Conservation (phyloP, 1,140 invertebrate genomes). For the Drosophila navojoa region DNA sequence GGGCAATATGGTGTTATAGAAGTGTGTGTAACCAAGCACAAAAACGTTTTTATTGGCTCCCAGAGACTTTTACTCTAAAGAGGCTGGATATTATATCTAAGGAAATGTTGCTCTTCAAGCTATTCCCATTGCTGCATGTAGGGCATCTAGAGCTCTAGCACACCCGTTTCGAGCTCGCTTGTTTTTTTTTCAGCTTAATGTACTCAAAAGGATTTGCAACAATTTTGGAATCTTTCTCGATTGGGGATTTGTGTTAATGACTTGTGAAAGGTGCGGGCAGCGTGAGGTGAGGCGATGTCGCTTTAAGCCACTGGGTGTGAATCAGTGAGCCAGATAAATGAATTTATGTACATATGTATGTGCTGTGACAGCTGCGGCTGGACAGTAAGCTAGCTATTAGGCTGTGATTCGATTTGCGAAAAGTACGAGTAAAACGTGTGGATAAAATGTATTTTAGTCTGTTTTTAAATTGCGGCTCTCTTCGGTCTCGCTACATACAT, state of each 20-base stretch:
- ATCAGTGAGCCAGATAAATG: constrained; percentile 30
- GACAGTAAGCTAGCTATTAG: constrained; percentile 2
- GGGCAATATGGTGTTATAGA: not conserved
- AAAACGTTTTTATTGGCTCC: not conserved
- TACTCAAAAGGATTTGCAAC: constrained; percentile 49
- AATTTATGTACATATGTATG: not conserved
- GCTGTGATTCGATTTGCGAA: constrained; percentile 12
- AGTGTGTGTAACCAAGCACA: not conserved
- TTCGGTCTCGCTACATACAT: constrained; percentile 66
- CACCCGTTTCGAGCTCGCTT: not conserved
- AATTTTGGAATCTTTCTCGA: constrained; percentile 23
- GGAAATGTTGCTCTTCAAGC: too few species aligned
- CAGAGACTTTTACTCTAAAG: not conserved
- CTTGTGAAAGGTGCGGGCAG: constrained; percentile 69
- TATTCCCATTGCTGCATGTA: not conserved
- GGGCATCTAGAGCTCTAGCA: not conserved
- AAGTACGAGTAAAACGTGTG: constrained; percentile 17
- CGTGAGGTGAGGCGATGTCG: constrained; percentile 37
- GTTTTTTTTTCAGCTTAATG: constrained; percentile 30
- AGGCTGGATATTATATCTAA: too few species aligned
- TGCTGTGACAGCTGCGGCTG: constrained; percentile 2
- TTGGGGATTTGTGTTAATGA: constrained; percentile 70
- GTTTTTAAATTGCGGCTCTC: constrained; percentile 13
- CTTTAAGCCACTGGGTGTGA: constrained; percentile 52
- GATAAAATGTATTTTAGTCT: not conserved